phyloP scores from a whole-genome alignment of 2,113 vertebrate species.

The Pan troglodytes region DNA sequence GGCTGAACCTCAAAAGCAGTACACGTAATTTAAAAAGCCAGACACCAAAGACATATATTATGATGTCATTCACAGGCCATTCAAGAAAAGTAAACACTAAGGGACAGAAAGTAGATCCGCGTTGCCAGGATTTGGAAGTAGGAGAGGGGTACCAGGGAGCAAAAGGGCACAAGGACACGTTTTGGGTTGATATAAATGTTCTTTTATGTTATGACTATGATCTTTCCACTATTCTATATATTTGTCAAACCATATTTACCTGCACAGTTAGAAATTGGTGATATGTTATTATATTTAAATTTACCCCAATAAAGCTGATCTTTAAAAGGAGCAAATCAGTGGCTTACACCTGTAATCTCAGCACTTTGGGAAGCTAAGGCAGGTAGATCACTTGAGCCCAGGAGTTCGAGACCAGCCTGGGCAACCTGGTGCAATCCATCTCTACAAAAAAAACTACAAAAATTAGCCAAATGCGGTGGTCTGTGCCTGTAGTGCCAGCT shows the following conservation, averaged over 20 bases:
- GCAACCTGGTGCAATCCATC: too few relatives aligned
- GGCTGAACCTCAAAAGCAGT: not conserved
- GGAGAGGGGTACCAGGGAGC: not conserved
- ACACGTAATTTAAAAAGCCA: not conserved
- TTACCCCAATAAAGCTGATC: not conserved
- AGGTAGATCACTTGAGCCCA: too few relatives aligned
- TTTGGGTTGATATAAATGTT: not conserved
- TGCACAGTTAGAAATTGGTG: not conserved
- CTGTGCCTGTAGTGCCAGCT: too few relatives aligned
- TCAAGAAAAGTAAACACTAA: not conserved
- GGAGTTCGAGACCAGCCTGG: too few relatives aligned
- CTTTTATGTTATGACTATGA: not conserved
- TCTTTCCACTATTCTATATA: not conserved
- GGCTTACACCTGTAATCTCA: too few relatives aligned
- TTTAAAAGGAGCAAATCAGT: not conserved
- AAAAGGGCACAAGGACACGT: not conserved
- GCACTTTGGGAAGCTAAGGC: too few relatives aligned
- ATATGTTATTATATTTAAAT: not conserved
- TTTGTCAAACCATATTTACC: not conserved
- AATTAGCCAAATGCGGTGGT: too few relatives aligned
- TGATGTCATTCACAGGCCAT: not conserved
- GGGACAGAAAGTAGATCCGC: not conserved
- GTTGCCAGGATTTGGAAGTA: not conserved
- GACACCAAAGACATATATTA: not conserved
- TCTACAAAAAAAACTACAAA: too few relatives aligned